A percentile compares a stretch with the other conserved stretches of the same genome.
Conservation (phyloP, 2,797 vertebrate genomes). For the Amblyopsis hoosieri region DNA sequence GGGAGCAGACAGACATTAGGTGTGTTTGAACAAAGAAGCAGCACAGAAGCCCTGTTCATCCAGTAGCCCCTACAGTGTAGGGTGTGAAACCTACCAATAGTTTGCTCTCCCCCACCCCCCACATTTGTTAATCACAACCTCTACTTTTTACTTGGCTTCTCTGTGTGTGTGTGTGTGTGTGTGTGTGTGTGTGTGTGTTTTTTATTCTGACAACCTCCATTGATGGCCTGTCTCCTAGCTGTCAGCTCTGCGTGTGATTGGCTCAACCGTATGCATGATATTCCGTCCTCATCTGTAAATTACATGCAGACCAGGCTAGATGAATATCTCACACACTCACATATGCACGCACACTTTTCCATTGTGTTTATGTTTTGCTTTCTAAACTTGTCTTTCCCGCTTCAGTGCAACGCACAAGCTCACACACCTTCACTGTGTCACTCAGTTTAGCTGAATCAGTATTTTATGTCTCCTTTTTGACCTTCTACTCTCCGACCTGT, state of each 20-base stretch:
- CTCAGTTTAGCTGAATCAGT: slow-evolving; percentile 56
- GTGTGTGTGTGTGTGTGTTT: slow-evolving; percentile 28
- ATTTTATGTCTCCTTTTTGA: slow-evolving; percentile 31
- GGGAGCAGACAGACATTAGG: slow-evolving; percentile 75
- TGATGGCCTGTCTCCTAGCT: slow-evolving; percentile 50
- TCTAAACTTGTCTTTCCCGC: slow-evolving; percentile 62
- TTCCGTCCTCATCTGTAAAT: slow-evolving; percentile 45
- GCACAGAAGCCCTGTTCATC: slow-evolving; percentile 71
- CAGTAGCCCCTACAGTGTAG: slow-evolving; percentile 27
- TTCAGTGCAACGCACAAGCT: slow-evolving; percentile 41
- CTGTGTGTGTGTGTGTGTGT: slow-evolving; percentile 10
- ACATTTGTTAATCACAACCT: background rate
- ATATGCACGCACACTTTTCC: slow-evolving; percentile 20
- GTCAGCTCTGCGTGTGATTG: slow-evolving; percentile 43
- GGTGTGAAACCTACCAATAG: slow-evolving; percentile 64
- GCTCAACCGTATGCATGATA: slow-evolving; percentile 51
- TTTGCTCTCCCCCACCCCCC: slow-evolving; percentile 20
- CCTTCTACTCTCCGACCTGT: slow-evolving; percentile 7
- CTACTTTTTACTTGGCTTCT: background rate
- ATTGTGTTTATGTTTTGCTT: slow-evolving; percentile 51
- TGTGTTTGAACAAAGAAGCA: slow-evolving; percentile 79
- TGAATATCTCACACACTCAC: slow-evolving; percentile 2
- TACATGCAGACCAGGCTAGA: slow-evolving; percentile 38
- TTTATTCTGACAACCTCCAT: slow-evolving; percentile 46
- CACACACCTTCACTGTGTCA: slow-evolving; percentile 23